phyloP scores from a whole-genome alignment of 2,797 vertebrate genomes.

The Sebastes taczanowskii region DNA sequence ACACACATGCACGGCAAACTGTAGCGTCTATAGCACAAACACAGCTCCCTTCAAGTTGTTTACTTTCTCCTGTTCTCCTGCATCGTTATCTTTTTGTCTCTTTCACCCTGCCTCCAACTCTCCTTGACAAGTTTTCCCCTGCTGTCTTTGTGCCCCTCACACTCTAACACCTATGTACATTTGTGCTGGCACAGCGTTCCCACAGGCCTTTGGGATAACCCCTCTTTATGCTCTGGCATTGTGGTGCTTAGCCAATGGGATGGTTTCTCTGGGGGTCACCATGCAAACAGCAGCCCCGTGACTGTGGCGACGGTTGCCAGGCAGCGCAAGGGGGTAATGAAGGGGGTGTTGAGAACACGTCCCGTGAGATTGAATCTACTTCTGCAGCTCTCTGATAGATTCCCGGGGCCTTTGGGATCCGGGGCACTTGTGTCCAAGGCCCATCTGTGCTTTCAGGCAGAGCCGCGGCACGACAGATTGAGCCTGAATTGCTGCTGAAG shows the following conservation, averaged over 20 bases:
- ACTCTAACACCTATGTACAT: conserved; percentile 21
- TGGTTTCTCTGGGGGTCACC: conserved; percentile 53
- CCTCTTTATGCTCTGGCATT: conserved; percentile 47
- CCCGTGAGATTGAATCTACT: conserved; percentile 56
- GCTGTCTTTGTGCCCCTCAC: conserved; percentile 31
- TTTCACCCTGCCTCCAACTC: conserved; percentile 17
- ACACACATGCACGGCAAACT: conserved; percentile 17
- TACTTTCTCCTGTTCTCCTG: not conserved
- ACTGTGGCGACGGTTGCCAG: conserved; percentile 53
- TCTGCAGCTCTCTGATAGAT: conserved; percentile 57
- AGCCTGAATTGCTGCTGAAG: conserved; percentile 55
- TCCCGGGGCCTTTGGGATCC: conserved; percentile 51
- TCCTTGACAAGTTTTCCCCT: conserved; percentile 41
- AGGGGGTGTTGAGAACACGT: conserved; percentile 59
- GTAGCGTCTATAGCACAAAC: conserved; percentile 3
- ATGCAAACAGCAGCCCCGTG: conserved; percentile 41
- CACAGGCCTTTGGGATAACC: conserved; percentile 60
- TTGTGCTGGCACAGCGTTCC: conserved; percentile 61
- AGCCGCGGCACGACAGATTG: conserved; percentile 47
- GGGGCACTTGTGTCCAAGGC: conserved; percentile 32
- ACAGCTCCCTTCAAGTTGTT: conserved; percentile 8
- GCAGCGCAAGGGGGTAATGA: conserved; percentile 54
- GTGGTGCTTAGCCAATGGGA: conserved; percentile 48
- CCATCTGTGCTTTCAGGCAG: conserved; percentile 54
- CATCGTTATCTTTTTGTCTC: conserved; percentile 11